Base-by-base conservation (phyloP, 1,140 invertebrate genomes). In the Alviniconcha marisindica region DNA sequence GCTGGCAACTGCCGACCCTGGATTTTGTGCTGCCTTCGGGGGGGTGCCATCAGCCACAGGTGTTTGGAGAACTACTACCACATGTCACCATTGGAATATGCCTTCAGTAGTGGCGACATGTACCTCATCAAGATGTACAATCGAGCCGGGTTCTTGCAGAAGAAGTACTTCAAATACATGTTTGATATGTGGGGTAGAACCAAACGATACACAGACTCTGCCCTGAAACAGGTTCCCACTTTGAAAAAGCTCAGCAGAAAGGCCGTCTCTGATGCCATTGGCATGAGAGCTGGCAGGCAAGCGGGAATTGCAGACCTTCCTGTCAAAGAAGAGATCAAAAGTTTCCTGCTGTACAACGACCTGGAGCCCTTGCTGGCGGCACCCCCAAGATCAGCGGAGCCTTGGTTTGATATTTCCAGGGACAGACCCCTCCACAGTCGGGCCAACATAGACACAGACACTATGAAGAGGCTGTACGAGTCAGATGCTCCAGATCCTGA, bases 321-420 rank as follows among this genome's bases (percentile, higher is more conserved):
- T 28, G n/a, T 14, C 60, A 5, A 66, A n/a, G n/a, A n/a, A n/a
- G 60, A 66, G 28, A 7, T 66, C 14, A 66, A 66, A 31, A 14
- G 60, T n/a, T 66, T 15, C 60, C 60, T 66, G 18, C 60, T 66
- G 60, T 66, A n/a, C 28, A n/a, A 66, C 18, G 60, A 66, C 60
- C 28, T 66, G 60, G 7, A 7, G 10, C n/a, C n/a, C n/a, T n/a
- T n/a, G n/a, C n/a, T n/a, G n/a, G n/a, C n/a, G n/a, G n/a, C n/a
- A n/a, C n/a, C n/a, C n/a, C n/a, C n/a, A n/a, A n/a, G n/a, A n/a
- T n/a, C n/a, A n/a, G n/a, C n/a, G n/a, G n/a, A n/a, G n/a, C n/a
- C n/a, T n/a, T n/a, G n/a, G n/a, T n/a, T n/a, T n/a, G n/a, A n/a
- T n/a, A n/a, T n/a, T n/a, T n/a, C n/a, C n/a, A n/a, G n/a, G n/a